A percentile compares a stretch with the other conserved stretches of the same genome.
Conservation (phyloP, 2,888 invertebrate species). For the Habroteleia sp. region DNA sequence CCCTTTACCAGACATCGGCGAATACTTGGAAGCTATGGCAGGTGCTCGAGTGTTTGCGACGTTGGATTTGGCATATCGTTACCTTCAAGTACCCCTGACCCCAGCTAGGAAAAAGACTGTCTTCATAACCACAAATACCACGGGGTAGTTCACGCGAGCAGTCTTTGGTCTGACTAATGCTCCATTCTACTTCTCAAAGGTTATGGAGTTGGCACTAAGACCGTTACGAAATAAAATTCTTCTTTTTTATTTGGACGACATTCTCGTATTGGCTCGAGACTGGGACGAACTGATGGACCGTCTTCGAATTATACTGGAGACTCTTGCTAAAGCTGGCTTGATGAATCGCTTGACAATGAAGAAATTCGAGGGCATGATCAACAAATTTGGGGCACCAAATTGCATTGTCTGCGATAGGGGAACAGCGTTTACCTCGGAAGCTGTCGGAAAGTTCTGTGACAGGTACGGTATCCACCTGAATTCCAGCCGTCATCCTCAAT, state of each 20-base stretch:
- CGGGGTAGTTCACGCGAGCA: not conserved
- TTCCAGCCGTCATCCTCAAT: too few species aligned
- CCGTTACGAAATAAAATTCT: constrained; percentile 1
- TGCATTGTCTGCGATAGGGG: not conserved
- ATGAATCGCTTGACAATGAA: not conserved
- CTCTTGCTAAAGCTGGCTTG: not conserved
- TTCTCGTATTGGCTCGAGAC: not conserved
- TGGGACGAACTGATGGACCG: not conserved
- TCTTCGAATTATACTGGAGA: too few species aligned
- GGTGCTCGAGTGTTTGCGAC: not conserved
- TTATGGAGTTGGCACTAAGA: not conserved
- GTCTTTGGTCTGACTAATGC: not conserved
- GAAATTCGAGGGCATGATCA: too few species aligned
- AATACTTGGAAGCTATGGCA: constrained; percentile 1
- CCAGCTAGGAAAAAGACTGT: constrained; percentile 1
- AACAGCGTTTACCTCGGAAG: too few species aligned
- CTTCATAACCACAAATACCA: not conserved
- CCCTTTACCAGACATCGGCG: constrained; percentile 1
- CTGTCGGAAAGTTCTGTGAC: too few species aligned
- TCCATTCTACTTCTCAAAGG: not conserved
- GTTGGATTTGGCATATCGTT: not conserved
- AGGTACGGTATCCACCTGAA: too few species aligned
- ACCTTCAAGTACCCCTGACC: not conserved
- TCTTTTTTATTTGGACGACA: not conserved
- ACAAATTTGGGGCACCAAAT: too few species aligned